Base-by-base conservation (phyloP, 2,888 invertebrate genomes). In the Lithophane ornitopus region DNA sequence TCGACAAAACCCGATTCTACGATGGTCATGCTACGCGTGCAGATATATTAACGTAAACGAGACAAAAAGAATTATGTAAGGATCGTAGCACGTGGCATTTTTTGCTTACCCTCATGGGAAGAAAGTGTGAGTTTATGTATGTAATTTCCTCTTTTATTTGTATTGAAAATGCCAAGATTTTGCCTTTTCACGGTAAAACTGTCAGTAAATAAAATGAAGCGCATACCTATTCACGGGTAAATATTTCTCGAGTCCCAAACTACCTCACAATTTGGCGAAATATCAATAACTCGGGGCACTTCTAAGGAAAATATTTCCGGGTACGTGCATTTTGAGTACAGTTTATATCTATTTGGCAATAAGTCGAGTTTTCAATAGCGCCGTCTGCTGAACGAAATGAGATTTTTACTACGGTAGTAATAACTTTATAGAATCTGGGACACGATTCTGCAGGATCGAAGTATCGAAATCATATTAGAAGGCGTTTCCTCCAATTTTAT, bases 351-450 rank as follows among this genome's bases (percentile, higher is more conserved):
- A 89, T 91, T 91, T 91, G 90, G 89, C 92, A 92, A 91, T 92
- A 92, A 90, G 89, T 90, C 78, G 87, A 88, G 81, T 91, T 90
- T 90, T 91, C 91, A 93, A 93, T 91, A 90, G 90, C 84, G 79
- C 86, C 88, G 88, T 89, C 90, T 91, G 91, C 75, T 84, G 78
- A 80, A 80, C 81, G 89, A 89, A 92, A 92, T 91, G 90, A 92
- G 91, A 91, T 92, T 93, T 93, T 92, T 91, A 92, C 90, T 90
- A 89, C 89, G 75, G 89, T 88, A 89, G 91, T 90, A 92, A 91
- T 92, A 92, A 91, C 89, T 91, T 91, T 82, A 88, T 90, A 83
- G 90, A 89, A 90, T 91, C 89, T 89, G 85, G 88, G 81, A 84
- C 89, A 86, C 87, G 80, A 80, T 84, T 89, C 80, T 70, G 16